Evolutionary conservation across 2,797 vertebrate genomes (phyloP), one percentile per base, ranked within the genome.

Genomic region (Sebastes trivittatus): DNA sequence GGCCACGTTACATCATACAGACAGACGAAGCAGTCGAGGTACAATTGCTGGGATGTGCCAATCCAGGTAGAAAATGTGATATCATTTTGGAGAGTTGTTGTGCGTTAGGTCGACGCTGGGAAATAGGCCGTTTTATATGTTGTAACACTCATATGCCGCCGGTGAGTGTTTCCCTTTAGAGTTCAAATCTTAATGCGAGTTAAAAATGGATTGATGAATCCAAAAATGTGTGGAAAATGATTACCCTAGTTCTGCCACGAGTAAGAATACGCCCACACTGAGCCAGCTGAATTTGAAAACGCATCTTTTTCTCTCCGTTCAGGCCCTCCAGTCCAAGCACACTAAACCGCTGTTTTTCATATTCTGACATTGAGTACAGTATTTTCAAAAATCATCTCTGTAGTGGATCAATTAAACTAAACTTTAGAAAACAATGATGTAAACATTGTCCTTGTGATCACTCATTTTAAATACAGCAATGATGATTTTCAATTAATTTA

Each of bases 131-230:
- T 42, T 6, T 38, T 32, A 11, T 16, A 18, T 42, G 68, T n/a
- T 29, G 54, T 56, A 36, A 20, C 67, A 7, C 18, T 42, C 11
- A 3, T 49, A 10, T 11, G 56, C 11, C 4, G 11, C 72, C 23
- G 18, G 20, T 18, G 23, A 58, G 65, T n/a, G 58, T 38, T 36
- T 54, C 69, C 29, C 62, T 67, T 36, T 29, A 61, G 70, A 80
- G 25, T 29, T 72, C 36, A 72, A 8, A 30, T 46, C 56, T 72
- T 22, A 30, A 60, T 72, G 25, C 2, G 20, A 59, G 70, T 30
- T 73, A 80, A 73, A 80, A 73, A 59, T 80, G 63, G 77, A 73
- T 13, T 6, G 70, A 61, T 73, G 77, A 23, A 59, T 71, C 72
- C 36, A 58, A 46, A 18, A 59, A 22, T 70, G 65, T 75, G 72